Conservation (phyloP, 2,113 vertebrate species). For the Lophura nycthemera region DNA sequence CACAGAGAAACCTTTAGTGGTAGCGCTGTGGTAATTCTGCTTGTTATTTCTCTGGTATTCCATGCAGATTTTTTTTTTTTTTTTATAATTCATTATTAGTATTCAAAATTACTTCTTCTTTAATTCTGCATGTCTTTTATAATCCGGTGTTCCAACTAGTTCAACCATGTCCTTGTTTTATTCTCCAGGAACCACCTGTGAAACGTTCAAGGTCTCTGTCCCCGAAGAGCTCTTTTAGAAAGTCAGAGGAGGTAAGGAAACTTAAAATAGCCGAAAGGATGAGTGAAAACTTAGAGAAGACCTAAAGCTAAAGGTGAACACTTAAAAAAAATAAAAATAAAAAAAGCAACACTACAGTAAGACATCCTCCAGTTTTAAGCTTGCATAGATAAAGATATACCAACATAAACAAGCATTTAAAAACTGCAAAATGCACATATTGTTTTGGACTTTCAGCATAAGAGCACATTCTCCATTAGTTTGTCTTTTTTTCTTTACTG, state of each 20-base stretch:
- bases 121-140: conserved; percentile 92
- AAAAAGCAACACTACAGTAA: not conserved
- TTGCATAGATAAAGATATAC: conserved; percentile 52
- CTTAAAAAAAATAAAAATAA: not conserved
- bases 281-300: conserved; percentile 87
- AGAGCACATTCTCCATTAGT: not conserved
- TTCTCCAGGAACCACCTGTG: conserved; percentile 90
- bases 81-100: conserved; percentile 95
- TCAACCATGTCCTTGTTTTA: conserved; percentile 88
- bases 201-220: conserved; percentile 94
- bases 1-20: conserved; percentile 94
- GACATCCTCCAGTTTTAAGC: conserved; percentile 35
- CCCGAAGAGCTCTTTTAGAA: conserved; percentile 83
- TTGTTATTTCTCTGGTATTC: conserved; percentile 93
- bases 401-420: conserved; percentile 64
- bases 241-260: conserved; percentile 74
- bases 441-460: not conserved
- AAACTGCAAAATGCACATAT: conserved; percentile 31
- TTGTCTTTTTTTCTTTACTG: not conserved
- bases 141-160: conserved; percentile 84
- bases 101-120: conserved; percentile 92
- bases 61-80: conserved; percentile 85
- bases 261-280: conserved; percentile 81
- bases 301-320: conserved; percentile 86
- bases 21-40: conserved; percentile 89